phyloP scores from a whole-genome alignment of 2,888 invertebrate species.

The Xestia c-nigrum region DNA sequence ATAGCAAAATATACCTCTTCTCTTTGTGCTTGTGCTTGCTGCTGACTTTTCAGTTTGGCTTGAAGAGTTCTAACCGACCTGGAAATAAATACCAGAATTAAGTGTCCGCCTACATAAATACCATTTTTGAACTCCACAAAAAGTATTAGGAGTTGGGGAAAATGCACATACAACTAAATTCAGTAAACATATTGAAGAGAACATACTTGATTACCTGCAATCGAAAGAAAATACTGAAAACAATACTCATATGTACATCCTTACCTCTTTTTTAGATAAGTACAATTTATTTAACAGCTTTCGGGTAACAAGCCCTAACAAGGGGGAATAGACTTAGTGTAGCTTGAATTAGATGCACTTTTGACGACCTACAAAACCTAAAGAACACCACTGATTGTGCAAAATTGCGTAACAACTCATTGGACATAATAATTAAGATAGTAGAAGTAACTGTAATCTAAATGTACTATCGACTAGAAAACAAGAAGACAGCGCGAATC shows the following conservation, averaged over 20 bases:
- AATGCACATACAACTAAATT: background rate
- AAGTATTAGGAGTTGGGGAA: background rate
- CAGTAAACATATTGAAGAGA: background rate
- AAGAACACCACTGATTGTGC: background rate
- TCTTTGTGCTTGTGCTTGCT: slow-evolving; percentile 94
- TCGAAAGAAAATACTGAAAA: background rate
- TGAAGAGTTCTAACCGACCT: slow-evolving; percentile 97
- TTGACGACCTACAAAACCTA: background rate
- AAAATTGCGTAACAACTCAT: background rate
- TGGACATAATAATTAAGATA: background rate
- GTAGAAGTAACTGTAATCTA: too few relatives aligned
- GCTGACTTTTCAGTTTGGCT: slow-evolving; percentile 96
- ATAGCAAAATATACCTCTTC: slow-evolving; percentile 91
- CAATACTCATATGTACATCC: background rate
- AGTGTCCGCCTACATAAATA: background rate
- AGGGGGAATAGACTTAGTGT: background rate
- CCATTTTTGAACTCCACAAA: background rate
- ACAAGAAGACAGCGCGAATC: background rate
- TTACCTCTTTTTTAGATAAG: background rate
- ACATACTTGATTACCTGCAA: background rate
- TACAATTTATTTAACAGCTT: background rate
- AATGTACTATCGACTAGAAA: background rate
- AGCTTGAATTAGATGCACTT: background rate
- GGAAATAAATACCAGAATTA: slow-evolving; percentile 74
- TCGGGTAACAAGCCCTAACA: background rate